Evolutionary conservation across 2,797 vertebrate genomes (phyloP), one percentile per base, ranked within the genome.

Genomic region (Percopsis omiscomaycus): DNA sequence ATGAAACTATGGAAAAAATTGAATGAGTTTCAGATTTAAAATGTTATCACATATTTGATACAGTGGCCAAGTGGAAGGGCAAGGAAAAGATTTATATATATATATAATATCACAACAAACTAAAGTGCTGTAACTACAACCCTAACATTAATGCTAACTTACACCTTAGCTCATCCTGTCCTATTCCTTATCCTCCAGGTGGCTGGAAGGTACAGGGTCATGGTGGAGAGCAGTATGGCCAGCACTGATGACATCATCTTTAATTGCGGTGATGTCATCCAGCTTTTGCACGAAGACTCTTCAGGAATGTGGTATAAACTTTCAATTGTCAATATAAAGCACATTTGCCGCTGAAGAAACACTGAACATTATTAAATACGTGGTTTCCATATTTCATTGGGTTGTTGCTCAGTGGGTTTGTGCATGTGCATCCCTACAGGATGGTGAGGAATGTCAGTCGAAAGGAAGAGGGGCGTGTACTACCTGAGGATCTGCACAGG

Each of bases 361-460:
- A 28, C 2, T 42, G 11, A 53, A 47, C 12, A 42, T 37, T 32
- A 13, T 9, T 13, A 2, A 47, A 42, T 1, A 42, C 14, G 10
- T 68, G 28, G 12, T 9, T 28, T 32, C 32, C 28, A 13, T 64
- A 52, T 11, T 22, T 55, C 22, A 15, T 0, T 32, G 28, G 49
- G n/a, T 2, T 10, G 53, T 49, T 12, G 28, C 29, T 62, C n/a
- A 30, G 15, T 61, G 16, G 58, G 54, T 67, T 15, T 28, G 9
- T 5, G 10, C 59, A 27, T 44, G 30, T 46, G 4, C 10, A 14
- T n/a, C 6, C 11, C 46, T 55, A 8, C 86, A 97, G 95, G 94
- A 84, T 93, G 83, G 93, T 97, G 80, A 94, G 90, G 88, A 97
- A 97, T 76, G 81, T 96, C 71, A 97, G 93, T 76, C 91, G 93